These are phyloP conservation scores for Euzetes globulus DNA, from an alignment of 2,888 invertebrate species.

Conservation along the genomic window DNA sequence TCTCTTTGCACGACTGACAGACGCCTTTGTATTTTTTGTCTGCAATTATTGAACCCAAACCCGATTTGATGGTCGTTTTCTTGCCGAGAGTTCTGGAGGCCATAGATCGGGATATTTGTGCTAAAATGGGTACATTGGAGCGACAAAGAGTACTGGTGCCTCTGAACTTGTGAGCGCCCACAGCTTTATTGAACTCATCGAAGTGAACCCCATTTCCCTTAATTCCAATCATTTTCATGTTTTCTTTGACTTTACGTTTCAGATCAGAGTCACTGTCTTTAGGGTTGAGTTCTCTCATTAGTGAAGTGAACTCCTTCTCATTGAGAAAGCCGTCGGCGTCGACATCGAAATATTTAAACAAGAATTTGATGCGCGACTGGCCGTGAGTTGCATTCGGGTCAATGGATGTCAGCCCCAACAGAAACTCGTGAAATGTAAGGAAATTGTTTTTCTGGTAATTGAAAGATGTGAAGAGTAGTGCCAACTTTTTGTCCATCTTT, in stretches of 20 bases:
- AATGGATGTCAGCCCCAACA: constrained; percentile 58
- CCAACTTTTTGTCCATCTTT: constrained; percentile 7
- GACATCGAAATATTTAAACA: constrained; percentile 56
- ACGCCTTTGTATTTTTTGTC: not conserved
- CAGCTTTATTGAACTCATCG: constrained; percentile 46
- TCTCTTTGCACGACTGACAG: constrained; percentile 21
- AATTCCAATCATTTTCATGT: constrained; percentile 25
- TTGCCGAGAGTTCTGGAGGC: not conserved
- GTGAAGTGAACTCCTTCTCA: not conserved
- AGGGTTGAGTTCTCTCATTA: constrained; percentile 5
- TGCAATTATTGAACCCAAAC: not conserved
- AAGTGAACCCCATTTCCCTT: not conserved
- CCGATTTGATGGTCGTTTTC: not conserved
- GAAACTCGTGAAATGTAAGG: constrained; percentile 48
- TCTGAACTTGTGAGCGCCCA: constrained; percentile 59
- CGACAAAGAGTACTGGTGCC: constrained; percentile 62
- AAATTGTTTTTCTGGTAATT: constrained; percentile 1
- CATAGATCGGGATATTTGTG: constrained; percentile 13
- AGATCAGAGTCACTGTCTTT: not conserved
- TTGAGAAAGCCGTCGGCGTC: constrained; percentile 44
- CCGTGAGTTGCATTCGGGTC: constrained; percentile 61
- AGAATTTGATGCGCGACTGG: constrained; percentile 59
- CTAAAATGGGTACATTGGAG: constrained; percentile 49
- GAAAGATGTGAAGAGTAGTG: constrained; percentile 13
- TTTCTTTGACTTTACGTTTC: not conserved